Conservation (phyloP, 1,140 invertebrate genomes). For the Cryptotermes secundus region DNA sequence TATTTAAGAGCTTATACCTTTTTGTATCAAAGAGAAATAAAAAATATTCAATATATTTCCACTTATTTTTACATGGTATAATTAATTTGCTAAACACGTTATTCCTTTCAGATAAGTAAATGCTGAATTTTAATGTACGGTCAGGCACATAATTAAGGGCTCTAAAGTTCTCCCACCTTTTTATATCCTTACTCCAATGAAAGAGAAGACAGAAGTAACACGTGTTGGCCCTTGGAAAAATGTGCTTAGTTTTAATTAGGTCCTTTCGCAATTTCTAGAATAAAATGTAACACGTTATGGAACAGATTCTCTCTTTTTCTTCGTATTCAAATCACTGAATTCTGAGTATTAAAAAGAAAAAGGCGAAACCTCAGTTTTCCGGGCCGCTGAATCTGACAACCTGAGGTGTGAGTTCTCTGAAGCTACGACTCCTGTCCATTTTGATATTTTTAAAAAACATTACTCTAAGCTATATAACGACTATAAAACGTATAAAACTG, state of each 20-base stretch:
- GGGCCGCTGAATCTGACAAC: neutral
- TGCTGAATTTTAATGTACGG: neutral
- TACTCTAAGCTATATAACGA: neutral
- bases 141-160: neutral
- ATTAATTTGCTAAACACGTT: too few species aligned
- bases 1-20: too few species aligned
- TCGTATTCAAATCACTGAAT: neutral
- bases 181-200: too few species aligned
- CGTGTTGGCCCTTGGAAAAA: neutral
- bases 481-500: neutral
- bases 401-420: neutral
- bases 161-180: too few species aligned
- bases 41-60: too few species aligned
- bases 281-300: neutral
- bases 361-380: neutral
- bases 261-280: neutral
- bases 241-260: neutral
- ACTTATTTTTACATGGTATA: too few species aligned
- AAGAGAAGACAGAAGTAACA: too few species aligned
- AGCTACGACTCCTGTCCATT: neutral
- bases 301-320: neutral
- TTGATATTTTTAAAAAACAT: neutral
- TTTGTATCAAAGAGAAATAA: too few species aligned
- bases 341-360: neutral
- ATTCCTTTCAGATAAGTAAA: too few species aligned